A percentile compares a stretch with the other conserved stretches of the same genome.
phyloP scores from a whole-genome alignment of 2,113 vertebrate species.

The Melierax canorus region DNA sequence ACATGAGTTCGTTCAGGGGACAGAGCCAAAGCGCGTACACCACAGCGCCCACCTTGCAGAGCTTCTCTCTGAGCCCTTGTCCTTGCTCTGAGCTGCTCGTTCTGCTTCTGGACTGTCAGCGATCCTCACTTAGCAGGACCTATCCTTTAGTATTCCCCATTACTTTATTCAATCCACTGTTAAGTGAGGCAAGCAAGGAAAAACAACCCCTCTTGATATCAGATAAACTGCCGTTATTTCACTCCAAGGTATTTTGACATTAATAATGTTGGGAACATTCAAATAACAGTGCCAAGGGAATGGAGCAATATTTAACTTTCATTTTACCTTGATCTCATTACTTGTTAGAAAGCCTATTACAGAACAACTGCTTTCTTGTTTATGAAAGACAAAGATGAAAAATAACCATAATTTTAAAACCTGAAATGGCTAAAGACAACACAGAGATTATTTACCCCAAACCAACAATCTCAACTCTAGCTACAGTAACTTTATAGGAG shows the following conservation, averaged over 20 bases:
- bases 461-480: constrained; percentile 46
- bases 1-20: background rate
- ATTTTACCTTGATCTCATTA: constrained; percentile 66
- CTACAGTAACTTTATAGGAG: constrained; percentile 41
- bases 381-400: constrained; percentile 63
- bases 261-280: constrained; percentile 33
- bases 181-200: background rate
- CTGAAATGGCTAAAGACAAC: constrained; percentile 56
- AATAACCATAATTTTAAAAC: constrained; percentile 41
- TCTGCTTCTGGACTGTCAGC: background rate
- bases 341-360: constrained; percentile 54
- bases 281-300: constrained; percentile 48
- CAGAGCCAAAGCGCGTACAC: background rate
- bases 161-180: background rate
- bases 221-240: background rate
- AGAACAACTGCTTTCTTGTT: constrained; percentile 54
- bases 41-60: background rate
- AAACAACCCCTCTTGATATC: background rate
- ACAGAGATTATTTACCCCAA: constrained; percentile 55
- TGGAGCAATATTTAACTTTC: constrained; percentile 61
- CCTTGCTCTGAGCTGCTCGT: background rate
- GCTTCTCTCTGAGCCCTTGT: background rate
- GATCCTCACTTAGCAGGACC: background rate
- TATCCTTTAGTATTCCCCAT: background rate
- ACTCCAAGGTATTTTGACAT: constrained; percentile 40